phyloP scores from a whole-genome alignment of 2,888 invertebrate species.

The Ochropleura plecta region DNA sequence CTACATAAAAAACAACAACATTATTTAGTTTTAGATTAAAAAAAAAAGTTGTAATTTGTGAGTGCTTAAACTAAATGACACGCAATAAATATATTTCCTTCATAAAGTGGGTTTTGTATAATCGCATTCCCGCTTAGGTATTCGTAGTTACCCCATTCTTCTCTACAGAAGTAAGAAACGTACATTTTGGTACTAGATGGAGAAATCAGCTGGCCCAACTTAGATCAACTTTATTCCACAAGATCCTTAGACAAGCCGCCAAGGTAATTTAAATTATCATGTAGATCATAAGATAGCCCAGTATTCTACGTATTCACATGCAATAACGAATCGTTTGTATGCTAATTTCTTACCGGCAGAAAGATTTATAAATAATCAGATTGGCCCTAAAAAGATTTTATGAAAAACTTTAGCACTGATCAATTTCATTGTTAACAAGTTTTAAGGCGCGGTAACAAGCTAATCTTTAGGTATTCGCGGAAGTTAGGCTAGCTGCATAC shows the following conservation, averaged over 20 bases:
- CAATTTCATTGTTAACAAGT: no score
- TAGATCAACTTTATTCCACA: not conserved
- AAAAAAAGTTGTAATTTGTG: no score
- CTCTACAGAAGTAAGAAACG: not conserved
- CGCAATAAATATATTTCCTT: no score
- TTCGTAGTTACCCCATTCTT: no score
- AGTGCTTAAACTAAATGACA: no score
- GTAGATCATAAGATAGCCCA: constrained; percentile 4
- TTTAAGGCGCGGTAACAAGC: no score
- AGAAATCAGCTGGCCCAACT: not conserved
- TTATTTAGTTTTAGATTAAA: no score
- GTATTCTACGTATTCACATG: not conserved
- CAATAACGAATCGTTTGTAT: constrained; percentile 15
- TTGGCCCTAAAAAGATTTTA: not conserved
- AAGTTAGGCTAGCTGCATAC: no score
- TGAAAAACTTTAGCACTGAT: not conserved
- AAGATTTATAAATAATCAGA: constrained; percentile 1
- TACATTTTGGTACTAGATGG: not conserved
- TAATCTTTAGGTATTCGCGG: no score
- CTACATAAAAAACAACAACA: no score
- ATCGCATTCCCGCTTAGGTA: no score
- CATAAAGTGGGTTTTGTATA: no score
- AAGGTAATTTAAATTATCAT: not conserved
- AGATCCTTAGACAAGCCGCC: not conserved
- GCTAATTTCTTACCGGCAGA: constrained; percentile 9